Evolutionary conservation across 2,113 vertebrate species (phyloP).

Genomic region (Apus apus): DNA sequence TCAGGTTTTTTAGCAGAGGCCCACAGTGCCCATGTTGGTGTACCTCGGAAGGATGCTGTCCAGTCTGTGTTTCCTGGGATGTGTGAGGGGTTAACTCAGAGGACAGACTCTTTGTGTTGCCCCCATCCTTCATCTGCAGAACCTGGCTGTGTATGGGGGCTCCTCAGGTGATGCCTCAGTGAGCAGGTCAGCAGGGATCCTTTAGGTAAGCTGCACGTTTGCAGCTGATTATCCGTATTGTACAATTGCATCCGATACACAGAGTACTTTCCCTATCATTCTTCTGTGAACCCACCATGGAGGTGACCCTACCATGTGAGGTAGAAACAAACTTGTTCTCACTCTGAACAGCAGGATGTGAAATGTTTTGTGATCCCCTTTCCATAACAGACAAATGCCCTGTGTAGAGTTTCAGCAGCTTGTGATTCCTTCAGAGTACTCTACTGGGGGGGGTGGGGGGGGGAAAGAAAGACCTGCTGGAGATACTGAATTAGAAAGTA

Average conservation of each 20-base stretch:
- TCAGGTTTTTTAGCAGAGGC: not conserved
- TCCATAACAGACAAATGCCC: conserved; percentile 1
- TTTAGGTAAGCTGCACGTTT: not conserved
- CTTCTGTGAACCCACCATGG: not conserved
- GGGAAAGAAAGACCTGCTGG: not conserved
- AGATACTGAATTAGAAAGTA: not conserved
- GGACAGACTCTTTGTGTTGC: not conserved
- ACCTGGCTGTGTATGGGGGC: not conserved
- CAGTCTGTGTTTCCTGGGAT: fast-evolving
- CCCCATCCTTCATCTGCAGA: not conserved
- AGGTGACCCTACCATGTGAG: not conserved
- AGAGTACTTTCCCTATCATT: not conserved
- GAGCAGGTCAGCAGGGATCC: not conserved
- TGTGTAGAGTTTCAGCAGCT: not conserved
- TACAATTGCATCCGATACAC: not conserved
- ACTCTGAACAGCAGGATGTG: conserved; percentile 10
- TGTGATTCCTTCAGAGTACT: conserved; percentile 19
- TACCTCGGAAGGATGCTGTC: not conserved
- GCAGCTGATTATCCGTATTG: fast-evolving
- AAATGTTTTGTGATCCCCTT: conserved; percentile 40
- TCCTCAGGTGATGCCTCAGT: not conserved
- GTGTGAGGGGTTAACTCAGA: not conserved
- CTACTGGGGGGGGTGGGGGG: fast-evolving
- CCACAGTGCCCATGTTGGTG: fast-evolving
- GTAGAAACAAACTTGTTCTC: conserved; percentile 23